Evolutionary conservation across 2,888 invertebrate genomes (phyloP), one percentile per base, ranked within the genome.

Genomic region (Hyles lineata): DNA sequence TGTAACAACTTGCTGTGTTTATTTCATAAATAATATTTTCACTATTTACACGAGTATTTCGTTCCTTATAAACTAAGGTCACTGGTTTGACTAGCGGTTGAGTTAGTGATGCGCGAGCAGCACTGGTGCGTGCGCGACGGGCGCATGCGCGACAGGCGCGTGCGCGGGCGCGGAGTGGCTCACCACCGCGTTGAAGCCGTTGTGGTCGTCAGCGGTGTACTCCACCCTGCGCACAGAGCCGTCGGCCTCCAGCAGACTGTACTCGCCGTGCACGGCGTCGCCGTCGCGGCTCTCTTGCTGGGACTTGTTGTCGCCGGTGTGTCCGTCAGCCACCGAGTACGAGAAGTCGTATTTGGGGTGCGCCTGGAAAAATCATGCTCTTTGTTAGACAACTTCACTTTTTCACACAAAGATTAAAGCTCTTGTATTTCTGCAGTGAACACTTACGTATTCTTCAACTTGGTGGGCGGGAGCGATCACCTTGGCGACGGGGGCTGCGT

Each of bases 251-350:
- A 92, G 83, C 70, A 95, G 90, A 43, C 95, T 94, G 90, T 95
- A 95, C 81, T 95, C 95, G 63, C 95, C 95, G 76, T 90, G 90
- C 55, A 95, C 95, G 78, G 93, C 91, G 85, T 93, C 86, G 4
- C 95, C 95, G 23, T 88, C 87, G 60, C 95, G 93, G 76, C 85
- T 88, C 83, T 95, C 95, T 2, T 89, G 85, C 87, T 95, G 95
- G 87, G 89, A 91, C 86, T 95, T 95, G 85, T 89, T 92, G 87
- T 95, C 95, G 7, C 95, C 95, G 60, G 95, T 95, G 85, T 90
- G 87, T 72, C 93, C 92, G 79, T 96, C 95, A 63, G 95, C 94
- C n/a, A 96, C 95, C 73, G 92, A 92, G 83, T 96, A 96, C 0
- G 95, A 90, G 88, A 94, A 96, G 83, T 71, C 74, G 62, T 72